A percentile compares a stretch with the other conserved stretches of the same genome.
phyloP scores from a whole-genome alignment of 2,797 vertebrate species.

The Sardinella longiceps region DNA sequence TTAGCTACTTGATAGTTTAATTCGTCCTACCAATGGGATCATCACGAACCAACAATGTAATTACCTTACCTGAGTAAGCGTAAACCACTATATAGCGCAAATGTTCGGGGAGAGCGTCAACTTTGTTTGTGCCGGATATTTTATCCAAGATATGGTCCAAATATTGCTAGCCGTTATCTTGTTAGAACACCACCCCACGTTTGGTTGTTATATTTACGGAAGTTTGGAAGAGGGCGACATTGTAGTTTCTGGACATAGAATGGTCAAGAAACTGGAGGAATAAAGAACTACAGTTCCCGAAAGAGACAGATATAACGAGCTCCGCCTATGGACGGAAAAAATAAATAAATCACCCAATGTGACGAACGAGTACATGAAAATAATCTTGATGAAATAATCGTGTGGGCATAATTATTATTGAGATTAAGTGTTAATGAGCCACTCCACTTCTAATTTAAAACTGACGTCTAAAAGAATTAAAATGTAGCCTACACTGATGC shows the following conservation, averaged over 20 bases:
- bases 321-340: neutral
- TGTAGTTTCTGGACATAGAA: neutral
- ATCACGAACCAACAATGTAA: neutral
- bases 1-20: neutral
- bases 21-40: neutral
- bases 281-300: constrained; percentile 48
- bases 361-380: too few relatives aligned
- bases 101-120: neutral
- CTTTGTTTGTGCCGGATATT: neutral
- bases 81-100: neutral
- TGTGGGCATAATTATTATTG: too few relatives aligned
- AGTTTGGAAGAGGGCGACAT: constrained; percentile 15
- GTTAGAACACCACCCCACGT: constrained; percentile 1
- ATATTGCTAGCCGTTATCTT: neutral
- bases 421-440: too few relatives aligned
- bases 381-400: too few relatives aligned
- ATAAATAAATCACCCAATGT: too few relatives aligned
- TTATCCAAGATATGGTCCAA: neutral
- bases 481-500: too few relatives aligned
- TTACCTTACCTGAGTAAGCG: neutral
- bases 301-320: neutral
- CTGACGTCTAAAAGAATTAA: too few relatives aligned
- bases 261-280: neutral
- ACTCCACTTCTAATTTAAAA: too few relatives aligned
- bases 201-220: constrained; percentile 49